Evolutionary conservation across 2,113 vertebrate genomes (phyloP).

Genomic region (Poecilia latipinna): DNA sequence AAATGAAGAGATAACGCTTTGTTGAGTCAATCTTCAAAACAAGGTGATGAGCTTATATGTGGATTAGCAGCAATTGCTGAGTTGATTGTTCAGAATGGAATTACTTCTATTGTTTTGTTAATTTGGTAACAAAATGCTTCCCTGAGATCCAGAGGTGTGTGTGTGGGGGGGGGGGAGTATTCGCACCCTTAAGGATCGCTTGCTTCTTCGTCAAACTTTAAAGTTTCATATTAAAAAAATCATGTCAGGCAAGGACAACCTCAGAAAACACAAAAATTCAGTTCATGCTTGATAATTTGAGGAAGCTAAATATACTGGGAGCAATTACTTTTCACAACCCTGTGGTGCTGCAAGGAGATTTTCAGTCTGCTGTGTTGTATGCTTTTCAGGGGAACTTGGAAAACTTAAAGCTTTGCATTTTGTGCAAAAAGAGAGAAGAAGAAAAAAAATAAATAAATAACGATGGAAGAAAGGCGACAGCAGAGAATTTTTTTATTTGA

Average conservation of each 20-base stretch:
- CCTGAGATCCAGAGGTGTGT: neutral
- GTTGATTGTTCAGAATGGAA: neutral
- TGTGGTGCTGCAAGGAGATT: neutral
- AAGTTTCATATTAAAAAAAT: neutral
- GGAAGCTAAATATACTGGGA: too few relatives aligned
- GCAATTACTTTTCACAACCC: too few relatives aligned
- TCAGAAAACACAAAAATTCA: neutral
- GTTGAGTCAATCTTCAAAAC: neutral
- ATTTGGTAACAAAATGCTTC: too few relatives aligned
- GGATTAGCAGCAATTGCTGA: neutral
- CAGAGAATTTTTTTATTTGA: slow-evolving; percentile 54
- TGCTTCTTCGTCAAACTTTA: neutral
- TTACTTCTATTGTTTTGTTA: too few relatives aligned
- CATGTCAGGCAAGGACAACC: neutral
- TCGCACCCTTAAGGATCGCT: neutral
- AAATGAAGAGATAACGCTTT: neutral
- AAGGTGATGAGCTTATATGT: neutral
- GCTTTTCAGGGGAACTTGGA: slow-evolving; percentile 19
- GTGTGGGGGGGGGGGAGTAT: too few relatives aligned
- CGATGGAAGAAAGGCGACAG: slow-evolving; percentile 25
- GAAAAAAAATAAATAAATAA: slow-evolving; percentile 10
- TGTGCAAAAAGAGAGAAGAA: slow-evolving; percentile 33
- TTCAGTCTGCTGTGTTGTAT: neutral
- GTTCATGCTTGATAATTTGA: too few relatives aligned
- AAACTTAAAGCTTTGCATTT: slow-evolving; percentile 35